Conservation (phyloP, 1,140 invertebrate genomes). For the Polyergus mexicanus region DNA sequence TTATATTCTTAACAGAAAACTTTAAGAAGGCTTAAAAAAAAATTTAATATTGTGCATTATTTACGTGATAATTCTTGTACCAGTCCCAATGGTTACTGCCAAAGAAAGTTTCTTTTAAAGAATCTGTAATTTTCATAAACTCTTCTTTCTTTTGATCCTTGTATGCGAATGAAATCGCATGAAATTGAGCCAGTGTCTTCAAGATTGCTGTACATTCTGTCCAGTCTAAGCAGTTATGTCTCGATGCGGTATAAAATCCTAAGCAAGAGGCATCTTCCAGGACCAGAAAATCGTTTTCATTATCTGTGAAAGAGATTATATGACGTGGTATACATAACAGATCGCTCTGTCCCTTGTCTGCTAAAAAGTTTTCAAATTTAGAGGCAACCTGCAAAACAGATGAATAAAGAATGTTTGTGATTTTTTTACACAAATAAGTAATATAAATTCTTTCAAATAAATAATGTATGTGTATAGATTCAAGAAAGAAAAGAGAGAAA, state of each 20-base stretch:
- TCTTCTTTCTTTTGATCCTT: slow-evolving; percentile 88
- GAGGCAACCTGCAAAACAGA: slow-evolving; percentile 76
- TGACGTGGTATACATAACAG: slow-evolving; percentile 84
- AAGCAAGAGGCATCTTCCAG: slow-evolving; percentile 88
- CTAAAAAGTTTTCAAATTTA: slow-evolving; percentile 78
- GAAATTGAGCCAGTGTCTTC: slow-evolving; percentile 89
- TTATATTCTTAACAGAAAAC: background rate
- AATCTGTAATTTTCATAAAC: slow-evolving; percentile 85
- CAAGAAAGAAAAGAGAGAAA: background rate
- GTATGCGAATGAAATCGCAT: slow-evolving; percentile 90
- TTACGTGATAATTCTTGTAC: slow-evolving; percentile 88
- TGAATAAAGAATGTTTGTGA: slow-evolving; percentile 44
- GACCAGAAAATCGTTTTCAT: slow-evolving; percentile 89
- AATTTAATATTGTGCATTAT: slow-evolving; percentile 49
- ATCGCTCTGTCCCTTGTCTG: slow-evolving; percentile 72
- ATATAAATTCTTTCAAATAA: background rate
- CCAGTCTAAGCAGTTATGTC: slow-evolving; percentile 87
- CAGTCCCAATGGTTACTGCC: slow-evolving; percentile 87
- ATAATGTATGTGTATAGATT: slow-evolving; percentile 44
- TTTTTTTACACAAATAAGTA: slow-evolving; percentile 21
- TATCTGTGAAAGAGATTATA: slow-evolving; percentile 87
- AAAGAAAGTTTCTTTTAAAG: slow-evolving; percentile 88
- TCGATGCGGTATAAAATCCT: slow-evolving; percentile 85
- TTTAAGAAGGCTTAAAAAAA: background rate
- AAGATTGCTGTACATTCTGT: slow-evolving; percentile 87